Evolutionary conservation across 2,113 vertebrate genomes (phyloP).

Genomic region (Cheilinus undulatus): DNA sequence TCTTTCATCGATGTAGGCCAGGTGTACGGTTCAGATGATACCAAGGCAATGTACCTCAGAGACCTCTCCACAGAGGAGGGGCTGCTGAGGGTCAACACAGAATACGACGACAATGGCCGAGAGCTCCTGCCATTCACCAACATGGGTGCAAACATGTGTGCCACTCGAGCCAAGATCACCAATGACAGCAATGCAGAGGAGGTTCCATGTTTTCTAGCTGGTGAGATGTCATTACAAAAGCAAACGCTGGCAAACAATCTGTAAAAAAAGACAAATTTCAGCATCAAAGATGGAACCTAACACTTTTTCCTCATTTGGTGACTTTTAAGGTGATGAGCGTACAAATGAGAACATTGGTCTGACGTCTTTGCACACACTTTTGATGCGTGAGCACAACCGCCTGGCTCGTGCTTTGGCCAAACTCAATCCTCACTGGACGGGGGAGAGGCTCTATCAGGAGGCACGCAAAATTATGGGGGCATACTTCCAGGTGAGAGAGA

Average conservation of each 20-base stretch:
- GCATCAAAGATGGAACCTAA: neutral
- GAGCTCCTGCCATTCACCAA: conserved; percentile 78
- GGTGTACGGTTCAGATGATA: conserved; percentile 77
- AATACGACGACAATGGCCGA: conserved; percentile 65
- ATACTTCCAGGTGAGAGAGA: conserved; percentile 73
- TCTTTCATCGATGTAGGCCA: conserved; percentile 78
- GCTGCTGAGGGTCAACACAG: conserved; percentile 74
- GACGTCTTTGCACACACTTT: conserved; percentile 75
- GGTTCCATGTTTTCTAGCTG: conserved; percentile 79
- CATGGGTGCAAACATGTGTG: conserved; percentile 57
- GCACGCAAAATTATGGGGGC: conserved; percentile 82
- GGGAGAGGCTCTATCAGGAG: conserved; percentile 82
- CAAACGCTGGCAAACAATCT: neutral
- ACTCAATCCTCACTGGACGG: conserved; percentile 79
- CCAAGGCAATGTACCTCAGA: conserved; percentile 58
- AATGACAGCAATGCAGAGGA: conserved; percentile 43
- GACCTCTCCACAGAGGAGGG: conserved; percentile 70
- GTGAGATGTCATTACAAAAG: conserved; percentile 67
- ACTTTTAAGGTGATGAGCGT: conserved; percentile 74
- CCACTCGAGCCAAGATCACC: conserved; percentile 60
- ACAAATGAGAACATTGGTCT: conserved; percentile 76
- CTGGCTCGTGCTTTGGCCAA: conserved; percentile 66
- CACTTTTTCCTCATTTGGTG: neutral
- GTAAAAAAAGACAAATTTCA: neutral
- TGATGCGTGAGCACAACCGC: conserved; percentile 85